Conservation (phyloP, 2,113 vertebrate species). For the Machaerirhynchus nigripectus region DNA sequence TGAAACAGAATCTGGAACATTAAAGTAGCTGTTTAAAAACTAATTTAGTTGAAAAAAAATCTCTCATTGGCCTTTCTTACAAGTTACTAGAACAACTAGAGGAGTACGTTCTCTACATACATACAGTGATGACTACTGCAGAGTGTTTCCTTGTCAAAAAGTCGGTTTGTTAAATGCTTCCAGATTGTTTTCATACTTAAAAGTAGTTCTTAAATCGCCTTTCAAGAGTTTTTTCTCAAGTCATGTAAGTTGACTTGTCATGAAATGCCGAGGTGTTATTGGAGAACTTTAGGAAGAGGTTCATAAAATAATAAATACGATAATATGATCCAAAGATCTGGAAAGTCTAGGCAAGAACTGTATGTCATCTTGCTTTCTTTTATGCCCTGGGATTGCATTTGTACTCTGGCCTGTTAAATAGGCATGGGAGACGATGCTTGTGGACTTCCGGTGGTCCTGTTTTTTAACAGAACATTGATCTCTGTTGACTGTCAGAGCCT, state of each 20-base stretch:
- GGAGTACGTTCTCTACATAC: accelerated
- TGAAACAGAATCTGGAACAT: not conserved
- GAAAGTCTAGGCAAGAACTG: not conserved
- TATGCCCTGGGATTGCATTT: not conserved
- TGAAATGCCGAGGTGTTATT: not conserved
- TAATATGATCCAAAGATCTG: not conserved
- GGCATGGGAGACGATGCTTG: not conserved
- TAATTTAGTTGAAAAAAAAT: not conserved
- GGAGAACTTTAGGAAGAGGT: not conserved
- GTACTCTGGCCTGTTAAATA: not conserved
- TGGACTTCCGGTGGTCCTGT: not conserved
- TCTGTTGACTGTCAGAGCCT: not conserved
- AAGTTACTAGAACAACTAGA: not conserved
- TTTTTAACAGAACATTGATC: not conserved
- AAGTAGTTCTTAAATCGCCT: not conserved
- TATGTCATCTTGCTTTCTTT: not conserved
- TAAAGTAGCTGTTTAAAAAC: not conserved
- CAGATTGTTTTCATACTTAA: not conserved
- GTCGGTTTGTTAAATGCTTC: not conserved
- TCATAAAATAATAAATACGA: not conserved
- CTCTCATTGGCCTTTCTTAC: not conserved
- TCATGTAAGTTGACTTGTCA: not conserved
- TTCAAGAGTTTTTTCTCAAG: not conserved
- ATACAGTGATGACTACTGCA: not conserved
- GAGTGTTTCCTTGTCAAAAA: not conserved